These are phyloP conservation scores for Phaedon cochleariae DNA, from an alignment of 2,888 invertebrate species.

Conservation along the genomic window DNA sequence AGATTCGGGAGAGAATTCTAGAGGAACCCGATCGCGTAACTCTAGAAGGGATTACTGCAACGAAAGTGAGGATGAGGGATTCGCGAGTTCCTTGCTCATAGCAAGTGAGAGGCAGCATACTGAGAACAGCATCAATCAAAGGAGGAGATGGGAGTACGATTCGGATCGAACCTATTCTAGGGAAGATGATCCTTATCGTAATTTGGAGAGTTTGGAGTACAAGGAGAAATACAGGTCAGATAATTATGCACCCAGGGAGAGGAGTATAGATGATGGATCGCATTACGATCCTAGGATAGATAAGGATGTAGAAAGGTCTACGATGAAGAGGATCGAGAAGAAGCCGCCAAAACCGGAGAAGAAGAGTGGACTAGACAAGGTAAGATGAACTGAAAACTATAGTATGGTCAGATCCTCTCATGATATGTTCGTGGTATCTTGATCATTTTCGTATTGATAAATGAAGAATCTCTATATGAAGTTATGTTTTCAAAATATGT, in stretches of 20 bases:
- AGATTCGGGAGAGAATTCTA: constrained; percentile 68
- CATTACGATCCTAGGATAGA: constrained; percentile 72
- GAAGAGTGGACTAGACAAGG: constrained; percentile 79
- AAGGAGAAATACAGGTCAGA: constrained; percentile 61
- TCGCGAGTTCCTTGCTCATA: constrained; percentile 73
- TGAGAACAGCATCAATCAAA: constrained; percentile 67
- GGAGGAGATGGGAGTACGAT: constrained; percentile 50
- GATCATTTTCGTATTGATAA: too few relatives aligned
- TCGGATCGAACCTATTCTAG: constrained; percentile 47
- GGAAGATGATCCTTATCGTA: constrained; percentile 51
- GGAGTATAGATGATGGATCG: constrained; percentile 74
- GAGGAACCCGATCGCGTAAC: constrained; percentile 41
- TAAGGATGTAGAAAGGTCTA: constrained; percentile 62
- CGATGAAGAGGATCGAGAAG: constrained; percentile 62
- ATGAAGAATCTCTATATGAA: too few relatives aligned
- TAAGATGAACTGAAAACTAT: constrained; percentile 53
- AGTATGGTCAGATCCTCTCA: neutral
- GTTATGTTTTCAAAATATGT: too few relatives aligned
- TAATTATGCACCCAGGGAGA: constrained; percentile 66
- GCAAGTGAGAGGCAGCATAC: constrained; percentile 79
- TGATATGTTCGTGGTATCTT: too few relatives aligned
- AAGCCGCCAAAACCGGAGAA: constrained; percentile 70
- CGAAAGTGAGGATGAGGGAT: constrained; percentile 77
- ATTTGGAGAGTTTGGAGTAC: constrained; percentile 57
- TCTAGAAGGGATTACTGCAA: constrained; percentile 58